These are phyloP conservation scores for Gnathonemus longibarbis DNA, from an alignment of 2,113 vertebrate species.

Conservation along the genomic window DNA sequence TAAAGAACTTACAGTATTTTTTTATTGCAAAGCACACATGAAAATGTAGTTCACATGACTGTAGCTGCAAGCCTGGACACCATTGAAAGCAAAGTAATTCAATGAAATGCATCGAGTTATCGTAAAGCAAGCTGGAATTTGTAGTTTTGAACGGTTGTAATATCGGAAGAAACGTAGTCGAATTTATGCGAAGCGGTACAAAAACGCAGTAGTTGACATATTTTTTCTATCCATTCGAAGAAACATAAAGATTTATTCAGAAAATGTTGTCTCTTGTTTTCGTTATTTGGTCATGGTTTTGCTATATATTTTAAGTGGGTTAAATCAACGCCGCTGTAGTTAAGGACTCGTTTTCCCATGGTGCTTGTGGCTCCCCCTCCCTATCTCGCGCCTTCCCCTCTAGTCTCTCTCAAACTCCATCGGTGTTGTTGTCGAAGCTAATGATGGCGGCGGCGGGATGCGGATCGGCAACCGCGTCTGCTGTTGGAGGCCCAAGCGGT, in stretches of 20 bases:
- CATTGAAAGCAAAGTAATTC: background rate
- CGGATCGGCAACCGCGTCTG: constrained; percentile 77
- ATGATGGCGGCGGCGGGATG: constrained; percentile 85
- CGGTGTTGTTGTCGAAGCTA: constrained; percentile 69
- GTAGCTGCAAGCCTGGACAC: background rate
- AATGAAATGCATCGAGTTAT: background rate
- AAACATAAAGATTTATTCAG: background rate
- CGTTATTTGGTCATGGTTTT: background rate
- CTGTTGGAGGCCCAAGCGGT: constrained; percentile 66
- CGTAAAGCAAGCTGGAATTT: background rate
- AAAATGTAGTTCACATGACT: background rate
- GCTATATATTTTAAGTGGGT: background rate
- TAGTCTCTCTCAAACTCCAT: constrained; percentile 57
- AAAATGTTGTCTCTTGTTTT: background rate
- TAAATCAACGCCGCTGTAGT: background rate
- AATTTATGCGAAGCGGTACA: background rate
- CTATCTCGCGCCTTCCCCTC: constrained; percentile 70
- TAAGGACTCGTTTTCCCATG: constrained; percentile 55
- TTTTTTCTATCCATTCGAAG: background rate
- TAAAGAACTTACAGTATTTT: background rate
- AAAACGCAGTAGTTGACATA: background rate
- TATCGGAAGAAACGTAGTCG: background rate
- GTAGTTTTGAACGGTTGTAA: constrained; percentile 6
- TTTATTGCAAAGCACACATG: background rate
- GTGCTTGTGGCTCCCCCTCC: constrained; percentile 51